Evolutionary conservation across 2,113 vertebrate genomes (phyloP).

Genomic region (Acinonyx jubatus): DNA sequence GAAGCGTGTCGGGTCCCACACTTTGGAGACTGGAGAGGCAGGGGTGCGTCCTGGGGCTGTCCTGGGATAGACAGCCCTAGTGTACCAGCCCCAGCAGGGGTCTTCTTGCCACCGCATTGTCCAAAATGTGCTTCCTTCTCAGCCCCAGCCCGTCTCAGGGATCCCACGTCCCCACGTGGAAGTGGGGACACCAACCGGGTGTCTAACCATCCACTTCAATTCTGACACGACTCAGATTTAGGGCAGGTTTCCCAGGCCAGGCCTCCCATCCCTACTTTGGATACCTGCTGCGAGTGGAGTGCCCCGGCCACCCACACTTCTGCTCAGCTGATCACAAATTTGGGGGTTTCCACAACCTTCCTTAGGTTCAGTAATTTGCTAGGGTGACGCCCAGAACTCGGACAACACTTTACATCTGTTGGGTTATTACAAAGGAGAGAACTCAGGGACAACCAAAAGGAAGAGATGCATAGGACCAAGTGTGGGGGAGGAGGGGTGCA

Average conservation of each 20-base stretch:
- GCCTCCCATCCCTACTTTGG: background rate
- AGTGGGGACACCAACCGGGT: too few species aligned
- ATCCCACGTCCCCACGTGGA: background rate
- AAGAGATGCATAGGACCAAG: background rate
- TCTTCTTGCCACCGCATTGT: fast-evolving
- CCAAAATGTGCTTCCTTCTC: background rate
- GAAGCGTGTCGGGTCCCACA: background rate
- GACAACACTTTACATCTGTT: background rate
- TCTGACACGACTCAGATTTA: background rate
- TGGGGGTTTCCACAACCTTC: background rate
- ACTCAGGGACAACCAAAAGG: background rate
- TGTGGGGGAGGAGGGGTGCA: too few species aligned
- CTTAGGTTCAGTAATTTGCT: background rate
- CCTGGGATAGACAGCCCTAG: background rate
- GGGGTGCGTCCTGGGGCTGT: background rate
- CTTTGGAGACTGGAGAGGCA: background rate
- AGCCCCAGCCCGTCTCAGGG: background rate
- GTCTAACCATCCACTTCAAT: background rate
- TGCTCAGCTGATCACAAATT: background rate
- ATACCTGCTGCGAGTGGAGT: background rate
- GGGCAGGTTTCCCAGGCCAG: background rate
- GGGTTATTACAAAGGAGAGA: background rate
- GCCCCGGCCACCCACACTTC: background rate
- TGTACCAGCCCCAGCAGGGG: too few species aligned
- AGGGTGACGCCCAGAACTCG: background rate